These are phyloP conservation scores for Chaetoderma sp. DNA, from an alignment of 2,888 invertebrate genomes.

Conservation along the genomic window DNA sequence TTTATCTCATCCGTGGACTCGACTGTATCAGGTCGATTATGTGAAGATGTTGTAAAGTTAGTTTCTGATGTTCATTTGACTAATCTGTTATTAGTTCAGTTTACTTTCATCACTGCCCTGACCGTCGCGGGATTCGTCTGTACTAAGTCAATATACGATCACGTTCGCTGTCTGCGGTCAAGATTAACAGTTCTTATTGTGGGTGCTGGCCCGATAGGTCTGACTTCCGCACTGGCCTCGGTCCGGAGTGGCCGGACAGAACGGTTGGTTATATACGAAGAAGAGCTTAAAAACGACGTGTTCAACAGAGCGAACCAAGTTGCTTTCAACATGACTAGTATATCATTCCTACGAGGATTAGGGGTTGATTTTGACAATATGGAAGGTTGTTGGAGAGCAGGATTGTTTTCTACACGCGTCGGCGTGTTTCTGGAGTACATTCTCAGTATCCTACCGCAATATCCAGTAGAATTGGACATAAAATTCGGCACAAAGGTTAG, in stretches of 20 bases:
- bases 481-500: conserved; percentile 46
- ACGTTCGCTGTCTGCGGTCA: conserved; percentile 45
- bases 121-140: conserved; percentile 55
- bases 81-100: conserved; percentile 32
- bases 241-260: conserved; percentile 47
- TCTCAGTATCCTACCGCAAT: conserved; percentile 42
- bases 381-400: conserved; percentile 59
- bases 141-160: conserved; percentile 49
- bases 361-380: conserved; percentile 65
- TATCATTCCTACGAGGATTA: conserved; percentile 49
- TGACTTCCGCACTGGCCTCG: conserved; percentile 54
- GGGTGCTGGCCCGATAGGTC: conserved; percentile 62
- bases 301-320: conserved; percentile 57
- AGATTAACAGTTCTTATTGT: conserved; percentile 54
- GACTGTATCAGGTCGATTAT: too few species aligned
- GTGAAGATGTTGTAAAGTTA: too few species aligned
- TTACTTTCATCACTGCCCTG: conserved; percentile 49
- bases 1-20: too few species aligned
- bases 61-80: background rate
- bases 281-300: conserved; percentile 44
- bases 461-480: conserved; percentile 37
- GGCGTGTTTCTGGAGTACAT: conserved; percentile 63
- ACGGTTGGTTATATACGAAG: conserved; percentile 56
- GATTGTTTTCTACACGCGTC: conserved; percentile 57
- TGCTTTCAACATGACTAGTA: conserved; percentile 53